Percentiles rank a stretch among this genome's conserved stretches.
Evolutionary conservation across 2,888 invertebrate genomes (phyloP).

Genomic region (Volucella bombylans): DNA sequence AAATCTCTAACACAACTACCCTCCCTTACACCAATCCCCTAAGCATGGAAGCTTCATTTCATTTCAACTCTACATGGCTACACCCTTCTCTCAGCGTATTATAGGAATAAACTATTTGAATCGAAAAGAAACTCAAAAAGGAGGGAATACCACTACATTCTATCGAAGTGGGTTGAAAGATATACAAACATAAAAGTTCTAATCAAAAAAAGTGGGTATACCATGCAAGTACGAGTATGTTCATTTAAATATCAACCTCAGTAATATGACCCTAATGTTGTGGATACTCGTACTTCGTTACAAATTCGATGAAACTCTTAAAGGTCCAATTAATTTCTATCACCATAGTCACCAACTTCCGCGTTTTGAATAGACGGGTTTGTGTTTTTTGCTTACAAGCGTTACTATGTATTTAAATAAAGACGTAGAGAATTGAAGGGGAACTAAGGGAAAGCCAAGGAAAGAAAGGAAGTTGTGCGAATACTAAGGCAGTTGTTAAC

Average conservation of each 20-base stretch:
- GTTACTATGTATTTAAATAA: too few relatives aligned
- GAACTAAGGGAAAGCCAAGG: too few relatives aligned
- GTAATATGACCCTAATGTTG: background rate
- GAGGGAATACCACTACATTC: background rate
- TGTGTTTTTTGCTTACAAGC: too few relatives aligned
- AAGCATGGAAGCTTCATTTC: background rate
- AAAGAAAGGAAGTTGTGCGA: too few relatives aligned
- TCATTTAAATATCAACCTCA: conserved; percentile 7
- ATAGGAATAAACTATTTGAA: conserved; percentile 17
- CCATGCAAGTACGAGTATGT: background rate
- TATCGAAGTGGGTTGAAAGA: too few relatives aligned
- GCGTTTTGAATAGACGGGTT: conserved; percentile 1
- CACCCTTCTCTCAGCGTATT: background rate
- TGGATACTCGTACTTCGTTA: background rate
- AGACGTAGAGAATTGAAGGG: too few relatives aligned
- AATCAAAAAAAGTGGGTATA: background rate
- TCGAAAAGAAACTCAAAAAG: conserved; percentile 28
- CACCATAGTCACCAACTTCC: conserved; percentile 5
- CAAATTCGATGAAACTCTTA: conserved; percentile 29
- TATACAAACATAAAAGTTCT: too few relatives aligned
- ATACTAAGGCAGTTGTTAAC: too few relatives aligned
- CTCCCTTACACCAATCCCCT: background rate
- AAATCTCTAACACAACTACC: background rate
- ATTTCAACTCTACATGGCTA: too few relatives aligned
- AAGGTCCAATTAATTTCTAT: conserved; percentile 38